A percentile compares a stretch with the other conserved stretches of the same genome.
These are phyloP conservation scores for Caprella mutica DNA, from an alignment of 2,888 invertebrate genomes.

Conservation along the genomic window DNA sequence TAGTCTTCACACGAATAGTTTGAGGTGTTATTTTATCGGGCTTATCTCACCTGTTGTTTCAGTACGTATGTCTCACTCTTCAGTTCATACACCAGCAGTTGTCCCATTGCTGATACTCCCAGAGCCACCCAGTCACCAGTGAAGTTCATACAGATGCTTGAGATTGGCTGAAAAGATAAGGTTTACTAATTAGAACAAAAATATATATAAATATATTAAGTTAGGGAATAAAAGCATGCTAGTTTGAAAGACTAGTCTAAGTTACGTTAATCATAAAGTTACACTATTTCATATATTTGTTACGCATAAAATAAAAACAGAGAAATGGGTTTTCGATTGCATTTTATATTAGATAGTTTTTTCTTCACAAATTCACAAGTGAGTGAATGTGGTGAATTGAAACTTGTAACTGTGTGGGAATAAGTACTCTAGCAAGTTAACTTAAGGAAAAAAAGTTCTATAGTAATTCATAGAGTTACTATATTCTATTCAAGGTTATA, in stretches of 20 bases:
- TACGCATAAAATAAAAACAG: no score
- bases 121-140: constrained; percentile 95
- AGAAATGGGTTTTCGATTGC: no score
- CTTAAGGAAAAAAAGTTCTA: no score
- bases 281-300: background rate
- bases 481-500: no score
- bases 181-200: background rate
- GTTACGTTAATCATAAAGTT: background rate
- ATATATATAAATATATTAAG: constrained; percentile 5
- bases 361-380: no score
- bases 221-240: background rate
- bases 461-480: no score
- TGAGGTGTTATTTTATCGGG: no score
- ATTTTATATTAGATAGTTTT: no score
- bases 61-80: constrained; percentile 96
- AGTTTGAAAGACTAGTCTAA: background rate
- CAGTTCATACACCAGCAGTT: constrained; percentile 98
- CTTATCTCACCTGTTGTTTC: constrained; percentile 59
- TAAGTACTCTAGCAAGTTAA: no score
- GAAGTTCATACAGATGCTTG: constrained; percentile 65
- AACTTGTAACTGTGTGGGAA: no score
- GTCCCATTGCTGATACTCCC: constrained; percentile 73
- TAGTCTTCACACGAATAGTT: no score
- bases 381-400: no score
- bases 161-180: constrained; percentile 63